A percentile compares a stretch with the other conserved stretches of the same genome.
These are phyloP conservation scores for Bombus huntii DNA, from an alignment of 1,140 invertebrate species.

Conservation along the genomic window DNA sequence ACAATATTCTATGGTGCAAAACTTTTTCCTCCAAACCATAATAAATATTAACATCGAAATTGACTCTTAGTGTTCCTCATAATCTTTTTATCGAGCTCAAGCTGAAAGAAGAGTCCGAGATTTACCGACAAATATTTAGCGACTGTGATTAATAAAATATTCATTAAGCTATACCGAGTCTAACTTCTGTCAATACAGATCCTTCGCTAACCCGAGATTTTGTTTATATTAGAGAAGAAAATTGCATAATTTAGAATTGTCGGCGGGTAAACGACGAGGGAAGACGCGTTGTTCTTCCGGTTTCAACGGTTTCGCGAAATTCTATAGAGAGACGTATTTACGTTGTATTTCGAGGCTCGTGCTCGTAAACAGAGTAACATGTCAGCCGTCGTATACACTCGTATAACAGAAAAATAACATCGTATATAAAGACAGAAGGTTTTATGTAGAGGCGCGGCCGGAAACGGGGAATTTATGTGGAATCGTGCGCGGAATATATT, in stretches of 20 bases:
- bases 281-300: background rate
- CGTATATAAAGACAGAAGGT: slow-evolving; percentile 44
- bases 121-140: slow-evolving; percentile 33
- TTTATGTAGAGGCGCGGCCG: slow-evolving; percentile 32
- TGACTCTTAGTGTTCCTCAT: background rate
- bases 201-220: background rate
- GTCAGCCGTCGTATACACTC: slow-evolving; percentile 54
- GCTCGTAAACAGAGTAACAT: slow-evolving; percentile 61
- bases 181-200: background rate
- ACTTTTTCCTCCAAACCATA: too few species aligned
- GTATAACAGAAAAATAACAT: slow-evolving; percentile 65
- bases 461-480: slow-evolving; percentile 40
- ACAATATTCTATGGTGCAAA: too few species aligned
- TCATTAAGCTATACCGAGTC: background rate
- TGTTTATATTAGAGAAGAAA: background rate
- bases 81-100: background rate
- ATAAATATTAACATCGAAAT: background rate
- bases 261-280: background rate
- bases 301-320: slow-evolving; percentile 13
- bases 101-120: background rate
- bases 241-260: slow-evolving; percentile 15
- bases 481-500: slow-evolving; percentile 44
- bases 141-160: slow-evolving; percentile 8
- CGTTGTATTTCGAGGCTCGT: slow-evolving; percentile 34
- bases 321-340: slow-evolving; percentile 50